phyloP scores from a whole-genome alignment of 2,113 vertebrate genomes.

The Copsychus sechellarum region DNA sequence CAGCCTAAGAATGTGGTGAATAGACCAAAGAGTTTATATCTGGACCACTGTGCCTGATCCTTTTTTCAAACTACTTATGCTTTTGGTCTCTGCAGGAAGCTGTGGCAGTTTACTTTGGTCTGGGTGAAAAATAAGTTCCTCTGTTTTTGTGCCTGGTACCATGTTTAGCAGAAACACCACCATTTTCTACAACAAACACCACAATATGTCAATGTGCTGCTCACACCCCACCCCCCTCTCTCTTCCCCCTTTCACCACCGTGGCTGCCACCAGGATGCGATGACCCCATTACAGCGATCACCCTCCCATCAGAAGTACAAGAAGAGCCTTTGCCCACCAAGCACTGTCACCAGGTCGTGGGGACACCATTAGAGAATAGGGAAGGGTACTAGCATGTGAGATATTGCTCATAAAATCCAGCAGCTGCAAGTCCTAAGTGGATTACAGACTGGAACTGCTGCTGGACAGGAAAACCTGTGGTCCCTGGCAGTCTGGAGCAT shows the following conservation, averaged over 20 bases:
- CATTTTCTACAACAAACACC: background rate
- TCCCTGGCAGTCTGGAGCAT: background rate
- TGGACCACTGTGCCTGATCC: background rate
- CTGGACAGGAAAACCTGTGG: fast-evolving
- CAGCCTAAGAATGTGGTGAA: background rate
- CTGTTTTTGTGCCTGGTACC: background rate
- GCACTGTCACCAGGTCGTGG: background rate
- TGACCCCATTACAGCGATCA: fast-evolving
- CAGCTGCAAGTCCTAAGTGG: background rate
- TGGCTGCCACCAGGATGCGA: background rate
- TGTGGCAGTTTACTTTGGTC: background rate
- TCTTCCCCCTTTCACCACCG: background rate
- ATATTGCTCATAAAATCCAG: background rate
- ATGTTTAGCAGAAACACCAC: background rate
- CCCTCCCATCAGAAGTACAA: background rate
- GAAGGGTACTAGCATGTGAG: fast-evolving
- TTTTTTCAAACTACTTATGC: background rate
- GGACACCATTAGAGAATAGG: background rate
- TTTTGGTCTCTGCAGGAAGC: background rate
- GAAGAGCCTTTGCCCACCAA: background rate
- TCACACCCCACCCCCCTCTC: background rate
- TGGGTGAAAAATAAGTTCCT: background rate
- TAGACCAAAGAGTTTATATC: background rate
- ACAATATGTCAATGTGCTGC: fast-evolving
- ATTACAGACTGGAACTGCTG: background rate